Base-by-base conservation (phyloP, 2,888 invertebrate genomes). In the Drosophila demipolita region DNA sequence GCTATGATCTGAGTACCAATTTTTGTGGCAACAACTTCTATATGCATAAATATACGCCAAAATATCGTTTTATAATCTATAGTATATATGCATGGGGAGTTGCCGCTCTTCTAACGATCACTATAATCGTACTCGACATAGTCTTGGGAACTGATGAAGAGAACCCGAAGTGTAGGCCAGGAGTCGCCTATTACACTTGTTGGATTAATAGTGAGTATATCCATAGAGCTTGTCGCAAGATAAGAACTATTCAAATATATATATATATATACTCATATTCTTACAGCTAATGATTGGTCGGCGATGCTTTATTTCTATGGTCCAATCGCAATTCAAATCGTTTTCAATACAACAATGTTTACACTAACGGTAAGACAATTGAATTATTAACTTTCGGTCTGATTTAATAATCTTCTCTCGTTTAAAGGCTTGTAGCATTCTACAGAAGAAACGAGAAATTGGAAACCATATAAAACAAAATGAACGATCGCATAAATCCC, bases 1-100 rank as follows among this genome's bases (percentile, higher is more conserved):
- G 97, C 91, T 95, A 96, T 91, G 97, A 97, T 91, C 96, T 97
- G 85, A 97, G 96, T 96, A 95, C 96, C 94, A 80, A 78, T 58
- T 83, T 92, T 33, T 80, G 83, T 0, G 75, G 75, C 1, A 79
- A 66, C 29, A 67, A 48, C 26, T 79, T 68, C 33, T 76, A 64
- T 1, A 59, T 72, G 4, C 76, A 73, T 26, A 81, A 81, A 15
- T 74, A 73, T 38, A 63, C 79, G 9, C 73, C 71, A 9, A 78
- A 69, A 4, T 80, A 83, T 45, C 80, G 86, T 1, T 92, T 92
- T 48, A 35, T 76, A 1, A 36, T 85, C 5, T 92, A 92, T 68
- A 90, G 87, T 3, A 8, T 84, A 0, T 92, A 90, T 59, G 87
- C 91, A 12, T 93, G 91, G 91, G 90, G 92, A 15, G 65, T 89